These are phyloP conservation scores for Drepanosiphum platanoidis DNA, from an alignment of 2,888 invertebrate species.

Conservation along the genomic window DNA sequence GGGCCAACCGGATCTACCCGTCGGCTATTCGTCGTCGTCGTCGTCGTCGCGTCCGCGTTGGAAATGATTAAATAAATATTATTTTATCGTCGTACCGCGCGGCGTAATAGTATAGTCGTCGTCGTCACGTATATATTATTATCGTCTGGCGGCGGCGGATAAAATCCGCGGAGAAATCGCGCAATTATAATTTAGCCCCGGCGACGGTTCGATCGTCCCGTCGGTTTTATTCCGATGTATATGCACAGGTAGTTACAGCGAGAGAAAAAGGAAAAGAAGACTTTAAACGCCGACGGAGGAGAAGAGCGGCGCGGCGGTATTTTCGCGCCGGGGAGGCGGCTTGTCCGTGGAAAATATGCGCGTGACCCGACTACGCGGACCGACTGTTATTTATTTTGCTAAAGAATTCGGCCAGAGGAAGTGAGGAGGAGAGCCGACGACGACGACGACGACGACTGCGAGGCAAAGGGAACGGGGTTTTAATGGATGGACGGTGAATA, in stretches of 20 bases:
- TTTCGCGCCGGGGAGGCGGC: neutral
- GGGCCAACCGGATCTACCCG: too few relatives aligned
- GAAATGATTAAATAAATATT: neutral
- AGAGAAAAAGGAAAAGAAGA: too few relatives aligned
- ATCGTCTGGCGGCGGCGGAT: too few relatives aligned
- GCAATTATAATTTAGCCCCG: neutral
- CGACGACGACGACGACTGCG: neutral
- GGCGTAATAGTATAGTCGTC: neutral
- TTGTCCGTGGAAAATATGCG: conserved; percentile 26
- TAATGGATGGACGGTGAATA: conserved; percentile 58
- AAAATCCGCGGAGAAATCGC: neutral
- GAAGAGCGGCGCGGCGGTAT: neutral
- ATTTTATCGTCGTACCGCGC: neutral
- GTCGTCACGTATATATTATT: too few relatives aligned
- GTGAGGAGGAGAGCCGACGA: neutral
- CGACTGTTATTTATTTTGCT: conserved; percentile 41
- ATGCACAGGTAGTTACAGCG: conserved; percentile 1
- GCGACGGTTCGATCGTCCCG: neutral
- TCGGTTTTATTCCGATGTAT: neutral
- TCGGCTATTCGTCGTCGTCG: neutral
- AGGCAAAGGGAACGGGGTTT: conserved; percentile 45
- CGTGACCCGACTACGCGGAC: conserved; percentile 42
- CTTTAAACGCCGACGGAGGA: neutral
- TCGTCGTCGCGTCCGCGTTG: neutral
- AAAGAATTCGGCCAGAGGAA: conserved; percentile 8